Evolutionary conservation across 2,797 vertebrate species (phyloP).

Genomic region (Denticeps clupeoides): DNA sequence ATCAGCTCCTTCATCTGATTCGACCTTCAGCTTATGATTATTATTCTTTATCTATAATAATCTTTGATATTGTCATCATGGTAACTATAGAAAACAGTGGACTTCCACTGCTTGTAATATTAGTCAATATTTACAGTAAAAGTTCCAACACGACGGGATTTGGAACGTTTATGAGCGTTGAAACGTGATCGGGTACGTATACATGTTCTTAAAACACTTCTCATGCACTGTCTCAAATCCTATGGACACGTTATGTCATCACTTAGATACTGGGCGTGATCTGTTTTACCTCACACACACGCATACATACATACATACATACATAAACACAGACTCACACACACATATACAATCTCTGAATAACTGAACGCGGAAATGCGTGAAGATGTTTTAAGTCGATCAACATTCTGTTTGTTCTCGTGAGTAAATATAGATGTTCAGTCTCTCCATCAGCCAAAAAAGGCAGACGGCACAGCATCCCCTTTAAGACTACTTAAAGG

Average conservation of each 20-base stretch:
- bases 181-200: conserved; percentile 44
- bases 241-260: conserved; percentile 45
- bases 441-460: conserved; percentile 39
- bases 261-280: conserved; percentile 42
- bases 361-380: no score
- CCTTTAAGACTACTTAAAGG: conserved; percentile 64
- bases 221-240: conserved; percentile 36
- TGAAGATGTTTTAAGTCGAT: conserved; percentile 39
- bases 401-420: conserved; percentile 50
- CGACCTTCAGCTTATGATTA: no score
- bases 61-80: conserved; percentile 51
- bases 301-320: conserved; percentile 41
- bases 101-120: conserved; percentile 47
- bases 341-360: no score
- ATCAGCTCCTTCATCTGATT: no score
- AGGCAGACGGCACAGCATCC: conserved; percentile 39
- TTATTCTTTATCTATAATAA: no score
- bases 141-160: conserved; percentile 50
- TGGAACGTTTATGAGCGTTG: conserved; percentile 46
- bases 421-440: conserved; percentile 24
- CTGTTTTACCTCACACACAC: conserved; percentile 37
- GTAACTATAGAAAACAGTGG: conserved; percentile 60
- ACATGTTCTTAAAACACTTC: no score
- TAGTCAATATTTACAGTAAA: conserved; percentile 62
- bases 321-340: conserved; percentile 42